These are phyloP conservation scores for Lathronympha strigana DNA, from an alignment of 2,888 invertebrate genomes.

Conservation along the genomic window DNA sequence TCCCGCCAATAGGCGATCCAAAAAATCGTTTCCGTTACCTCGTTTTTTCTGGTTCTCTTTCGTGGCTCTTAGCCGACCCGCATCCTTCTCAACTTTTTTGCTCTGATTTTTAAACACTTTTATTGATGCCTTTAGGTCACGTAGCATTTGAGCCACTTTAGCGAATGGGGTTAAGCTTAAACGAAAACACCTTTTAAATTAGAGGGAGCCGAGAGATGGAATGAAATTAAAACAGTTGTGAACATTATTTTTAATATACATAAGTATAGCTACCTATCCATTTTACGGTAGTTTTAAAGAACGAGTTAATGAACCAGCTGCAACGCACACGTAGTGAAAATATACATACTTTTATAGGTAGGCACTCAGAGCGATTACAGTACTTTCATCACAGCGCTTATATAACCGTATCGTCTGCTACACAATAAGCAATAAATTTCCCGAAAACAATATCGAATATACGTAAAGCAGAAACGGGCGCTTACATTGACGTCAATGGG, in stretches of 20 bases:
- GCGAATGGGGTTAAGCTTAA: constrained; percentile 38
- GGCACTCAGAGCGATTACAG: constrained; percentile 42
- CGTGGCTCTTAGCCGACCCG: constrained; percentile 42
- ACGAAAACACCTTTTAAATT: constrained; percentile 34
- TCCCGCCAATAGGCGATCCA: constrained; percentile 39
- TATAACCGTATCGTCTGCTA: constrained; percentile 35
- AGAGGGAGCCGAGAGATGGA: constrained; percentile 12
- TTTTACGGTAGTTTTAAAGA: constrained; percentile 3
- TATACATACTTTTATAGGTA: neutral
- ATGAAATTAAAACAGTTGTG: constrained; percentile 7
- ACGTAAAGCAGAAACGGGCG: neutral
- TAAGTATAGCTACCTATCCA: too few relatives aligned
- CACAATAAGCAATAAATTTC: neutral
- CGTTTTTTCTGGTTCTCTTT: constrained; percentile 60
- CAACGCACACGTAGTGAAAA: constrained; percentile 1
- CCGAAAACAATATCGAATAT: neutral
- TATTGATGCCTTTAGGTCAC: constrained; percentile 42
- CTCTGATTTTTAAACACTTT: constrained; percentile 33
- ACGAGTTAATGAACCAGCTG: constrained; percentile 11
- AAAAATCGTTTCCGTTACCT: constrained; percentile 61
- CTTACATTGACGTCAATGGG: constrained; percentile 25
- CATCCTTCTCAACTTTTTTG: constrained; percentile 26
- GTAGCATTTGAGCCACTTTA: constrained; percentile 39
- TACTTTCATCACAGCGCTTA: constrained; percentile 44
- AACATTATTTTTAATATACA: neutral